phyloP scores from a whole-genome alignment of 1,140 invertebrate species.

The Chelonus insularis region DNA sequence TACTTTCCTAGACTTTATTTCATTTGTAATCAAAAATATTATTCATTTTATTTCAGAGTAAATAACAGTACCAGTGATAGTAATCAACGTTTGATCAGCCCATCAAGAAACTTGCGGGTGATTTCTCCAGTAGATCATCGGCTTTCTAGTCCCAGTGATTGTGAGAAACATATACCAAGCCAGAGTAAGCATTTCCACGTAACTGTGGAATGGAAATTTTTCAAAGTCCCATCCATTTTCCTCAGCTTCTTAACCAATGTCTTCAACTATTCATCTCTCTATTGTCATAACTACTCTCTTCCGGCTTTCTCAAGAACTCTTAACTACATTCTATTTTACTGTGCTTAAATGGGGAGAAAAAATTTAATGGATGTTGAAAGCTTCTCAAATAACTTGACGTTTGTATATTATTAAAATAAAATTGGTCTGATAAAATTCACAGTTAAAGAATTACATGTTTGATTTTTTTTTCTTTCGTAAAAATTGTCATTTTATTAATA shows the following conservation, averaged over 20 bases:
- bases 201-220: too few relatives aligned
- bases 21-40: too few relatives aligned
- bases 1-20: too few relatives aligned
- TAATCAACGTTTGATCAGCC: conserved; percentile 43
- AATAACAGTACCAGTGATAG: conserved; percentile 34
- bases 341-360: background rate
- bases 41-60: conserved; percentile 23
- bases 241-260: background rate
- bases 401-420: too few relatives aligned
- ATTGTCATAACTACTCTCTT: conserved; percentile 15
- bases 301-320: conserved; percentile 6
- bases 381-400: too few relatives aligned
- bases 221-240: too few relatives aligned
- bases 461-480: too few relatives aligned
- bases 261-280: background rate
- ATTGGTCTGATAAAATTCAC: too few relatives aligned
- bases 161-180: conserved; percentile 44
- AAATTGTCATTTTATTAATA: too few relatives aligned
- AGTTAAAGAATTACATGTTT: too few relatives aligned
- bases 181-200: conserved; percentile 45
- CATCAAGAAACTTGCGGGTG: conserved; percentile 42
- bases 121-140: conserved; percentile 46
- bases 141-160: conserved; percentile 51
- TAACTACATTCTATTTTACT: conserved; percentile 9
- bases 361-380: too few relatives aligned